Conservation (phyloP, 1,140 invertebrate species). For the Lasioglossum baleicum region DNA sequence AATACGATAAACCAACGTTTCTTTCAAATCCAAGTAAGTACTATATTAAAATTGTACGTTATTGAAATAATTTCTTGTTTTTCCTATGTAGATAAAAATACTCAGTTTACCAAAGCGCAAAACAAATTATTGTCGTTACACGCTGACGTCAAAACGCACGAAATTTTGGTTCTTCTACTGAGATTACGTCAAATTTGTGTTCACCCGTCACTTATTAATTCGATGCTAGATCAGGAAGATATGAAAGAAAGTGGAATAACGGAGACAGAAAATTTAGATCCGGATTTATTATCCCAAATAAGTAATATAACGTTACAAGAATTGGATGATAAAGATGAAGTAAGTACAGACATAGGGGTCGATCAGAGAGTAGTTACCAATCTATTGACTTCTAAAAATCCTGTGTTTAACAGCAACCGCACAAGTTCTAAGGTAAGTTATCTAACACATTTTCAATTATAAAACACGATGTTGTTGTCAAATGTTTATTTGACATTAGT, state of each 20-base stretch:
- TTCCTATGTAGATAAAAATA: slow-evolving; percentile 59
- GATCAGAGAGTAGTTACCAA: slow-evolving; percentile 71
- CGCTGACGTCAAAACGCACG: slow-evolving; percentile 84
- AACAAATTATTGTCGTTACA: slow-evolving; percentile 70
- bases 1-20: slow-evolving; percentile 56
- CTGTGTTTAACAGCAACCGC: slow-evolving; percentile 83
- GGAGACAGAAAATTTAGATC: slow-evolving; percentile 70
- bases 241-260: slow-evolving; percentile 67
- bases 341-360: slow-evolving; percentile 58
- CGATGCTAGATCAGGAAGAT: slow-evolving; percentile 82
- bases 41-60: background rate
- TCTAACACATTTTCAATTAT: no score
- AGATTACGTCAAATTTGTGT: slow-evolving; percentile 93
- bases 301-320: slow-evolving; percentile 69
- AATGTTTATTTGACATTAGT: no score
- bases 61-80: background rate
- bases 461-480: no score
- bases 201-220: slow-evolving; percentile 89
- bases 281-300: slow-evolving; percentile 84
- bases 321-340: slow-evolving; percentile 60
- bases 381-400: slow-evolving; percentile 84
- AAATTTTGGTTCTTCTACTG: slow-evolving; percentile 91
- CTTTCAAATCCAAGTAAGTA: slow-evolving; percentile 50
- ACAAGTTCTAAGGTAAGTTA: slow-evolving; percentile 82
- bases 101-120: slow-evolving; percentile 75